These are phyloP conservation scores for Drosophila bocqueti DNA, from an alignment of 1,140 invertebrate species.

Conservation along the genomic window DNA sequence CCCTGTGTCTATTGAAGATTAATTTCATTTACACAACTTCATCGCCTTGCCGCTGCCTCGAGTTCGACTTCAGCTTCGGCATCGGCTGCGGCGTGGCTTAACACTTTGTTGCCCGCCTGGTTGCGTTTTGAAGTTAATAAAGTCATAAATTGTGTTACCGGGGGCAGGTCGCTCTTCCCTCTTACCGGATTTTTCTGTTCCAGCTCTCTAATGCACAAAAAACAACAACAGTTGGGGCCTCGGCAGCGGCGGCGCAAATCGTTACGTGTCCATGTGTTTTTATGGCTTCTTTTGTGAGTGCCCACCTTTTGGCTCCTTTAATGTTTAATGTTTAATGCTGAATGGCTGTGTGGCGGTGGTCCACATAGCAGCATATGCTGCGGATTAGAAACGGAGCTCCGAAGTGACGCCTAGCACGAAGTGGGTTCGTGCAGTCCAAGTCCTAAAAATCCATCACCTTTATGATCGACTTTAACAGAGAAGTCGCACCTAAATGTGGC, in stretches of 20 bases:
- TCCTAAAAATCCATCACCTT: constrained; percentile 33
- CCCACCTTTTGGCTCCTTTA: constrained; percentile 37
- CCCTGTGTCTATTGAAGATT: constrained; percentile 84
- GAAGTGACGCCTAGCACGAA: not conserved
- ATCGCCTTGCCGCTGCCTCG: constrained; percentile 63
- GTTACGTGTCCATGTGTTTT: constrained; percentile 70
- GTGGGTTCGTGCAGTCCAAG: not conserved
- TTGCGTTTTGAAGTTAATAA: constrained; percentile 81
- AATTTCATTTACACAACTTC: constrained; percentile 84
- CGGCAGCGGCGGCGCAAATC: constrained; percentile 58
- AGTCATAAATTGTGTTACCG: constrained; percentile 81
- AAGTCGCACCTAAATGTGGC: not conserved
- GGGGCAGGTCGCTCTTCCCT: constrained; percentile 49
- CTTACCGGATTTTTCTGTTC: constrained; percentile 54
- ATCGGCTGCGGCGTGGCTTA: constrained; percentile 54
- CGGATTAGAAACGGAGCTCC: constrained; percentile 73
- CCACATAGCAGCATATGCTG: constrained; percentile 57
- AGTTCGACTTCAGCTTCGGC: not conserved
- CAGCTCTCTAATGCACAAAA: constrained; percentile 66
- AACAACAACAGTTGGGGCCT: constrained; percentile 54
- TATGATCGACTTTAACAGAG: constrained; percentile 26
- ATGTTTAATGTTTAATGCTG: constrained; percentile 8
- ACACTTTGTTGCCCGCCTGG: constrained; percentile 75
- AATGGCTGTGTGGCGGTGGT: constrained; percentile 12
- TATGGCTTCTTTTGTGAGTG: constrained; percentile 73